Evolutionary conservation across 2,888 invertebrate species (phyloP), one percentile per base, ranked within the genome.

Genomic region (Pterostichus niger): DNA sequence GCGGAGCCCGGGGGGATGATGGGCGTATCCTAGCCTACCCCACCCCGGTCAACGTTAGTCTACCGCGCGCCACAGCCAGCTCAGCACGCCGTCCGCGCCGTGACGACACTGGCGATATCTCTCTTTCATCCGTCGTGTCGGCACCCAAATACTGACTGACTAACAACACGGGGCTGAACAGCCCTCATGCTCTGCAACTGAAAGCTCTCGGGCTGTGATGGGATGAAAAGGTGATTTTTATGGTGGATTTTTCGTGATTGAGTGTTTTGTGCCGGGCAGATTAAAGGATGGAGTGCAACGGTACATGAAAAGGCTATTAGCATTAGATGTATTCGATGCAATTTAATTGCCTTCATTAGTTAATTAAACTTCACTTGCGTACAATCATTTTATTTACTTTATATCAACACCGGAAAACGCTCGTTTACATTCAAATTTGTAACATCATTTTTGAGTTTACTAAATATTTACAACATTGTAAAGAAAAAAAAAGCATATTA

Each of bases 21-120:
- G 75, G 82, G 82, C 82, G 82, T 82, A 75, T 82, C 82, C 75
- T 82, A 75, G 82, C 82, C 82, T 82, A 82, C 82, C 82, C 75
- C 82, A 82, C 82, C 82, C 82, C 82, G 73, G 44, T 44, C 59
- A 44, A 75, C 56, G 82, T 82, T 82, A 82, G 82, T 82, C 82
- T 75, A 73, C 75, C 73, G 75, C 46, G 35, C 56, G 54, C 44
- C 44, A 44, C 17, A 15, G 52, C n/a, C 54, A 31, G 77, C 33
- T 33, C 17, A 17, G 61, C 59, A 40, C 44, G 78, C 10, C 31
- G 49, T 24, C 61, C 77, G 79, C 79, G 61, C 40, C 46, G 56
- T 11, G 54, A n/a, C 73, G 81, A 71, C 81, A 73, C 73, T 11
- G 54, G 24, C 73, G 81, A 71, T 73, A 73, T 81, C 81, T 71